phyloP scores from a whole-genome alignment of 2,113 vertebrate genomes.

The Sardina pilchardus region DNA sequence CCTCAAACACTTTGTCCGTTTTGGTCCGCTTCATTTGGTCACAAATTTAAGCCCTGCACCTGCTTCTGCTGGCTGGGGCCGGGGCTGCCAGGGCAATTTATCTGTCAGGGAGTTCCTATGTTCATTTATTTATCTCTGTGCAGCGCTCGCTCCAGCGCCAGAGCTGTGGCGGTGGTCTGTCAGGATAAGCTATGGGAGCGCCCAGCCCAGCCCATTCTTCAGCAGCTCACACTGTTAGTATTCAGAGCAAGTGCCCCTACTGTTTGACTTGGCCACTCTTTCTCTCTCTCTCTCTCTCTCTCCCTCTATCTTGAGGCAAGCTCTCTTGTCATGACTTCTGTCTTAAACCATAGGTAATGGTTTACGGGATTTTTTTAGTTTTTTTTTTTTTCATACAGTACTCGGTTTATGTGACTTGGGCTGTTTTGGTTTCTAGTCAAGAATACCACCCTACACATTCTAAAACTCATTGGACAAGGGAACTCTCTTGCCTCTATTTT shows the following conservation, averaged over 20 bases:
- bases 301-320: not conserved
- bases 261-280: not conserved
- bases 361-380: not conserved
- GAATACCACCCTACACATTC: not conserved
- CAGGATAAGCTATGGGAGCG: slow-evolving; percentile 1
- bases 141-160: not conserved
- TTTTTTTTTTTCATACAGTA: not conserved
- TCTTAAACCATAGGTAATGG: not conserved
- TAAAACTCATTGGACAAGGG: not conserved
- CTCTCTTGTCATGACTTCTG: not conserved
- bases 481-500: not conserved
- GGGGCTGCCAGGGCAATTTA: not conserved
- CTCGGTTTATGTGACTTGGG: not conserved
- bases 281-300: not conserved
- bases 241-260: not conserved
- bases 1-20: not conserved
- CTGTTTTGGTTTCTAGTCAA: not conserved
- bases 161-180: not conserved
- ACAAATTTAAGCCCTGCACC: not conserved
- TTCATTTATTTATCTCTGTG: slow-evolving; percentile 8
- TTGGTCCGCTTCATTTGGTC: not conserved
- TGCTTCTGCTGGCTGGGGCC: not conserved
- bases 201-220: not conserved
- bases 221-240: not conserved
- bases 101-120: slow-evolving; percentile 14